Base-by-base conservation (phyloP, 2,888 invertebrate species). In the Stegana nigrithorax region DNA sequence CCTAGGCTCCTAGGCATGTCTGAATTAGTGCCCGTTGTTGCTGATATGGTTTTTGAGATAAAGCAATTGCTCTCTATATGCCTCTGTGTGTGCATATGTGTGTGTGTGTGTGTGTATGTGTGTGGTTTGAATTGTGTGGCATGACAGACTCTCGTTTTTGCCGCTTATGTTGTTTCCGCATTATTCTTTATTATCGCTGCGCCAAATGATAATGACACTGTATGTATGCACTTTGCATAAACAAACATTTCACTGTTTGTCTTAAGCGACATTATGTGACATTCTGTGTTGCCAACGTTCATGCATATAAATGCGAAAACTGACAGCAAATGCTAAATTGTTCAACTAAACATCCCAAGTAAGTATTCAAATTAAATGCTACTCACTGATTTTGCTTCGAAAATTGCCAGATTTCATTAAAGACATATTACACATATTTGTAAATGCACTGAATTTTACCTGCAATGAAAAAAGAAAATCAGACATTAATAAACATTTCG, bases 191-290 rank as follows among this genome's bases (percentile, higher is more conserved):
- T 32, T 19, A 32, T n/a, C 23, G 21, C 21, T 21, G 53, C 6
- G 53, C 21, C 23, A 17, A 19, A 59, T 36, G 44, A 27, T 58
- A 50, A 59, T 59, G 59, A 50, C 59, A 59, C n/a, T n/a, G n/a
- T n/a, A 59, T 59, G 59, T 32, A 29, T 12, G 36, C 32, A 12
- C n/a, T 19, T 50, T 47, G 50, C 39, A 39, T 39, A 39, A 14
- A 39, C 17, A n/a, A n/a, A n/a, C n/a, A n/a, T 39, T 12, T 39
- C 39, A 39, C 17, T n/a, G 17, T 39, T 39, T 39, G 39, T 17
- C 39, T n/a, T 14, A 39, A 14, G 39, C n/a, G 39, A 39, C 17
- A 39, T 8, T 39, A 17, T 14, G 10, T 2, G 32, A 32, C n/a
- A 32, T 32, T 32, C n/a, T n/a, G 14, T 8, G 39, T 17, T 2